A percentile compares a stretch with the other conserved stretches of the same genome.
Evolutionary conservation across 2,113 vertebrate species (phyloP).

Genomic region (Acanthisitta chloris): DNA sequence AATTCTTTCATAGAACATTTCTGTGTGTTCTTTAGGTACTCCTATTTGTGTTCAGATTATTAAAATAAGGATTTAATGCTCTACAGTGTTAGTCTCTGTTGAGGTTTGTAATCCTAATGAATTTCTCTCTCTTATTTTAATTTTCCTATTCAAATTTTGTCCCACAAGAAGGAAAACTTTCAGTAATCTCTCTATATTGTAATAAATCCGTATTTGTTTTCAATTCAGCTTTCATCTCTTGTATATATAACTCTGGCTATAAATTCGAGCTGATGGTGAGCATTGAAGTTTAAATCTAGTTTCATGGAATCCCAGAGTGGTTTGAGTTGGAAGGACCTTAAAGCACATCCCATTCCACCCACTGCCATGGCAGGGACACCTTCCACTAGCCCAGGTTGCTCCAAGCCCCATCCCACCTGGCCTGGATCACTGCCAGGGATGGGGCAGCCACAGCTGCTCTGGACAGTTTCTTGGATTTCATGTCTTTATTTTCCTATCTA

Average conservation of each 20-base stretch:
- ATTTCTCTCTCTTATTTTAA: background rate
- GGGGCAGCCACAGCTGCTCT: background rate
- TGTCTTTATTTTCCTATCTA: background rate
- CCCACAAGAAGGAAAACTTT: background rate
- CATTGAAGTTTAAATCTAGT: too few relatives aligned
- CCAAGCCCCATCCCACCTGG: background rate
- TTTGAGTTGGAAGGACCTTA: background rate
- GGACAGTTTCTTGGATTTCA: background rate
- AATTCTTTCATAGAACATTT: background rate
- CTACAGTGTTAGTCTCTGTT: background rate
- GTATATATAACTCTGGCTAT: too few relatives aligned
- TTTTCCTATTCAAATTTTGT: background rate
- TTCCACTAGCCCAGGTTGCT: background rate
- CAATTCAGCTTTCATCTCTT: too few relatives aligned
- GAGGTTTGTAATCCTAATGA: background rate
- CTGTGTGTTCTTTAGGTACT: background rate
- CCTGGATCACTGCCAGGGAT: background rate
- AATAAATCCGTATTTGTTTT: background rate
- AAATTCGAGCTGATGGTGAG: too few relatives aligned
- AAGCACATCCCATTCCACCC: fast-evolving
- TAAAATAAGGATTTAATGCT: background rate
- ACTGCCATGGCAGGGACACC: background rate
- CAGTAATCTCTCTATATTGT: background rate
- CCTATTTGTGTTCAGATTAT: background rate
- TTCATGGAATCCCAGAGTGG: fast-evolving